phyloP scores from a whole-genome alignment of 2,797 vertebrate species.

The Clarias platycephalus region DNA sequence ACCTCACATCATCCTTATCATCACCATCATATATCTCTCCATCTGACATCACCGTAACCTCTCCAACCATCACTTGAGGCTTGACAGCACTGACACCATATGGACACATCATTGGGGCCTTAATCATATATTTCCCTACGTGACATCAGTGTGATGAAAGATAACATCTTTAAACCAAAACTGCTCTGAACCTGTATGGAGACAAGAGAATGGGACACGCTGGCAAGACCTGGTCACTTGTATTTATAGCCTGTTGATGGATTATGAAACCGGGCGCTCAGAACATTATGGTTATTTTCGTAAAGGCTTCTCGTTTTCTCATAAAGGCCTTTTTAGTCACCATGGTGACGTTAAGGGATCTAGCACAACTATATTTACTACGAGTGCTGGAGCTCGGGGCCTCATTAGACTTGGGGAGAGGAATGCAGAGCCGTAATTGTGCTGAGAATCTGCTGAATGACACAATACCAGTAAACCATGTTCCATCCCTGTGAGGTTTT shows the following conservation, averaged over 20 bases:
- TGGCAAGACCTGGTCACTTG: slow-evolving; percentile 8
- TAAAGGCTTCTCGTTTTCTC: slow-evolving; percentile 50
- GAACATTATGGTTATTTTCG: slow-evolving; percentile 70
- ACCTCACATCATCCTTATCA: slow-evolving; percentile 5
- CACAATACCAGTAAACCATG: neutral
- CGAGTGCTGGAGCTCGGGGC: slow-evolving; percentile 25
- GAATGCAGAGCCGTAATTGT: slow-evolving; percentile 30
- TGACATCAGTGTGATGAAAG: slow-evolving; percentile 14
- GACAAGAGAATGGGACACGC: slow-evolving; percentile 32
- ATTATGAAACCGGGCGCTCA: slow-evolving; percentile 71
- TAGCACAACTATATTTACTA: slow-evolving; percentile 53
- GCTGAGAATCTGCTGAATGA: neutral
- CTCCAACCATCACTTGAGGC: neutral
- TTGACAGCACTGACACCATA: neutral
- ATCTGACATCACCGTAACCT: neutral
- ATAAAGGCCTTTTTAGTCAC: slow-evolving; percentile 42
- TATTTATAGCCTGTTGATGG: slow-evolving; percentile 57
- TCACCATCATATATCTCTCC: neutral
- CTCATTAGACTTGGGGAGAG: slow-evolving; percentile 40
- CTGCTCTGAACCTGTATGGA: slow-evolving; percentile 5
- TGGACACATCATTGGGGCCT: neutral
- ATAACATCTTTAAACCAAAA: neutral
- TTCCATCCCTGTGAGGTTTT: neutral
- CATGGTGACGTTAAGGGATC: slow-evolving; percentile 46
- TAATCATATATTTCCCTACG: neutral